Percentiles rank a stretch among this genome's conserved stretches.
Conservation (phyloP, 2,797 vertebrate genomes). For the Gallinago stenura region DNA sequence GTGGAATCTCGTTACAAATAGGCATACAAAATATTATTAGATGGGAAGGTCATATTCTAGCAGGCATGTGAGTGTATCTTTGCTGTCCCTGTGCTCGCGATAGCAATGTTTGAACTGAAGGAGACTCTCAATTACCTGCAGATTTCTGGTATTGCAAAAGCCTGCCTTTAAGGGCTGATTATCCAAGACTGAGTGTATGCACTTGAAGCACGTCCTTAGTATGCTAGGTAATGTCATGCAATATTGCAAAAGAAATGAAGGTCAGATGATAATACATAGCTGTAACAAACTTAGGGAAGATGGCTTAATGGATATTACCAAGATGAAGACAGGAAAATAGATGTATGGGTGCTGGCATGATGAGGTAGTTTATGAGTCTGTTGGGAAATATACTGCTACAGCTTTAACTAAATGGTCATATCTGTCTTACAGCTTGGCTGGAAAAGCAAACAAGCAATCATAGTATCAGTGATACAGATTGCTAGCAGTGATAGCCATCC, state of each 20-base stretch:
- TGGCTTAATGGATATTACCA: neutral
- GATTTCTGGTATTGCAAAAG: neutral
- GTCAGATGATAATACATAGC: neutral
- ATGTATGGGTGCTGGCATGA: neutral
- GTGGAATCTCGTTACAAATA: neutral
- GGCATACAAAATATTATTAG: accelerated
- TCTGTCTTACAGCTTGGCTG: neutral
- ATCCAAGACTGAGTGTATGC: neutral
- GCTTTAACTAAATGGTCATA: neutral
- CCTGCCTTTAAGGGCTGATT: neutral
- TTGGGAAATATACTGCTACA: neutral
- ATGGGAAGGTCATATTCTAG: neutral
- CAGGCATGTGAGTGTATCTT: neutral
- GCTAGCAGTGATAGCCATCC: neutral
- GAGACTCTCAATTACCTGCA: conserved; percentile 26
- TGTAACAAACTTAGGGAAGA: neutral
- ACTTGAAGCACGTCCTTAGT: too few relatives aligned
- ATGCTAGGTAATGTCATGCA: neutral
- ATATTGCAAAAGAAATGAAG: neutral
- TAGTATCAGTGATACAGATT: neutral
- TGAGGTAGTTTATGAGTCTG: neutral
- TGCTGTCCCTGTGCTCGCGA: neutral
- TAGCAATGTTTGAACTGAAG: neutral
- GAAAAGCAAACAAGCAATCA: neutral
- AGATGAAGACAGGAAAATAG: neutral